phyloP scores from a whole-genome alignment of 2,888 invertebrate genomes.

The Eilema depressum region DNA sequence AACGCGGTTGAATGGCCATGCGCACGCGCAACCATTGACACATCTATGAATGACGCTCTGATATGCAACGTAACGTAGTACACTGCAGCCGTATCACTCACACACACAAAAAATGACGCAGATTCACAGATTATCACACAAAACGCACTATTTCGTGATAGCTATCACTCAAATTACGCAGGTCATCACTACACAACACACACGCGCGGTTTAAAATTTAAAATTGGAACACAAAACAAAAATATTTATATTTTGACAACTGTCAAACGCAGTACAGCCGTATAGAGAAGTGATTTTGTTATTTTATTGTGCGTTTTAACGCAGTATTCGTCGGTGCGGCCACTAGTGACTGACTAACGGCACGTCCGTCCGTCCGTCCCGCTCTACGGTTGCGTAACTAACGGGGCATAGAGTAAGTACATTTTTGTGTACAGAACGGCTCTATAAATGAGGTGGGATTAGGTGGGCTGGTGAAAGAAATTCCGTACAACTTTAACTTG shows the following conservation, averaged over 20 bases:
- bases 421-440: constrained; percentile 70
- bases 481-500: constrained; percentile 20
- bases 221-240: constrained; percentile 21
- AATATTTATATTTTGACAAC: constrained; percentile 40
- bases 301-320: constrained; percentile 58
- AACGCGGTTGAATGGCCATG: constrained; percentile 71
- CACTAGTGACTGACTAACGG: constrained; percentile 75
- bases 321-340: constrained; percentile 70
- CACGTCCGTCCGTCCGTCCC: constrained; percentile 72
- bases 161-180: constrained; percentile 2
- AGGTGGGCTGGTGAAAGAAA: constrained; percentile 29
- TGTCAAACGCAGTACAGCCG: constrained; percentile 60
- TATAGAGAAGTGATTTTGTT: constrained; percentile 53
- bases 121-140: constrained; percentile 17
- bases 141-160: neutral
- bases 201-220: constrained; percentile 11
- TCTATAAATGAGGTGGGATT: constrained; percentile 38
- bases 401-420: constrained; percentile 82
- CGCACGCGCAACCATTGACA: constrained; percentile 81
- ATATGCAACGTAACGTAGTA: constrained; percentile 48
- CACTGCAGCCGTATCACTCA: constrained; percentile 48
- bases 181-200: constrained; percentile 10
- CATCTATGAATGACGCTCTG: constrained; percentile 72
- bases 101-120: constrained; percentile 20
- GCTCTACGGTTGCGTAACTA: constrained; percentile 81